Conservation (phyloP, 1,140 invertebrate species). For the Heterodera carotae region DNA sequence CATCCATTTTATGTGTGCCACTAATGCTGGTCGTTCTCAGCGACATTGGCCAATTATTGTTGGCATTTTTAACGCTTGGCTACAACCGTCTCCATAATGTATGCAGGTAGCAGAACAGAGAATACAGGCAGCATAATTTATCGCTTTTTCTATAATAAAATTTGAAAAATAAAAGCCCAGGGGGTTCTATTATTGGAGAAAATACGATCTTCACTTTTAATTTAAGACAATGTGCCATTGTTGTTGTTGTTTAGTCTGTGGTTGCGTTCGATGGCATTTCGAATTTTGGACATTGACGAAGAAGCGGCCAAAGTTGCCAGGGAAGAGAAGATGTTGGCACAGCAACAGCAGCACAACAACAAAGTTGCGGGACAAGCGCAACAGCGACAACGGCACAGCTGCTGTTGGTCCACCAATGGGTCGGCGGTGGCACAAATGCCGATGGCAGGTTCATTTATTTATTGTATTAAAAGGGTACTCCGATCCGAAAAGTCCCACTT, state of each 20-base stretch:
- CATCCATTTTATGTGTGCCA: constrained; percentile 31
- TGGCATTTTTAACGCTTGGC: constrained; percentile 33
- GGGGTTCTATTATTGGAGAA: too few relatives aligned
- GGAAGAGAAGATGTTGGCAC: background rate
- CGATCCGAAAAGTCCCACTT: too few relatives aligned
- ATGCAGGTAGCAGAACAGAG: constrained; percentile 2
- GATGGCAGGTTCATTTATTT: too few relatives aligned
- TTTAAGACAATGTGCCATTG: too few relatives aligned
- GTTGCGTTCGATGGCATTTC: constrained; percentile 1
- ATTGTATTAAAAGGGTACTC: too few relatives aligned
- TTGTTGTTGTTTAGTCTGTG: too few relatives aligned
- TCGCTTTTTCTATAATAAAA: background rate
- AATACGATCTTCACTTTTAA: too few relatives aligned
- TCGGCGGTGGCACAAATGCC: too few relatives aligned
- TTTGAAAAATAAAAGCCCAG: constrained; percentile 31
- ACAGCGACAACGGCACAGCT: background rate
- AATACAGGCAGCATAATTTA: constrained; percentile 28
- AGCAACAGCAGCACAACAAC: constrained; percentile 11
- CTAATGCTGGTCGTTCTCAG: constrained; percentile 49
- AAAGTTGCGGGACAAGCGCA: background rate
- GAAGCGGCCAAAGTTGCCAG: constrained; percentile 22
- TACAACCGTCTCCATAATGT: constrained; percentile 29
- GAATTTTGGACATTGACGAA: constrained; percentile 8
- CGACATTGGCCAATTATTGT: constrained; percentile 42
- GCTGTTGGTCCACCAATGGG: too few relatives aligned